Base-by-base conservation (phyloP, 2,113 vertebrate species). In the Montifringilla adamsi region DNA sequence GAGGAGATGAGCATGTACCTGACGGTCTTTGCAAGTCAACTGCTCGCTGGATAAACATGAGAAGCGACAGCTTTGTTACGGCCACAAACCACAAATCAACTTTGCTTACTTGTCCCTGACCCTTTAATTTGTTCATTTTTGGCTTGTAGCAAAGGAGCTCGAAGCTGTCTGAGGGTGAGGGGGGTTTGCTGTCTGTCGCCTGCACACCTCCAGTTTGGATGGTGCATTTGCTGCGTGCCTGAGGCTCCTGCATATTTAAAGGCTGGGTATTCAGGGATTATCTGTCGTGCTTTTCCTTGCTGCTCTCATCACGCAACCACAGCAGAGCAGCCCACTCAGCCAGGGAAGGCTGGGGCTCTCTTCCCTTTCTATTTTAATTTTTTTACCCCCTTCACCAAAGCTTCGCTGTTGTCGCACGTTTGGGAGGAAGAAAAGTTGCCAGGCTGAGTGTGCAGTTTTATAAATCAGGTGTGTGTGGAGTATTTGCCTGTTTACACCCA, bases 191-290 rank as follows among this genome's bases (percentile, higher is more conserved):
- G 39, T n/a, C 39, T 89, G n/a, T 16, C 37, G 37, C 37, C 62
- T 70, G 47, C 76, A 79, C 94, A 92, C 94, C 92, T 94, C 95
- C 79, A 58, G 11, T 97, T 96, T 97, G 97, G 96, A 97, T 98
- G 98, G 98, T 97, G 97, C 97, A 94, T 97, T 97, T 98, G 97
- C 97, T 99, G 98, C 98, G 97, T 98, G 98, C 97, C 58, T 97
- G 77, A 95, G 93, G 97, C 98, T 99, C 97, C 97, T 99, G 98
- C 98, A 99, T 99, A 98, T 99, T 99, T 99, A 99, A 98, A 98
- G 98, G 93, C 96, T 97, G 96, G 98, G 98, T 97, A 98, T 98
- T 98, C 98, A 98, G 98, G 98, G 98, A 99, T 98, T 98, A 97
- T 98, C 98, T 98, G 97, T 98, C 98, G 92, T 98, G 98, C 98